Percentiles rank a stretch among this genome's conserved stretches.
Evolutionary conservation across 2,113 vertebrate genomes (phyloP).

Genomic region (Entelurus aequoreus): DNA sequence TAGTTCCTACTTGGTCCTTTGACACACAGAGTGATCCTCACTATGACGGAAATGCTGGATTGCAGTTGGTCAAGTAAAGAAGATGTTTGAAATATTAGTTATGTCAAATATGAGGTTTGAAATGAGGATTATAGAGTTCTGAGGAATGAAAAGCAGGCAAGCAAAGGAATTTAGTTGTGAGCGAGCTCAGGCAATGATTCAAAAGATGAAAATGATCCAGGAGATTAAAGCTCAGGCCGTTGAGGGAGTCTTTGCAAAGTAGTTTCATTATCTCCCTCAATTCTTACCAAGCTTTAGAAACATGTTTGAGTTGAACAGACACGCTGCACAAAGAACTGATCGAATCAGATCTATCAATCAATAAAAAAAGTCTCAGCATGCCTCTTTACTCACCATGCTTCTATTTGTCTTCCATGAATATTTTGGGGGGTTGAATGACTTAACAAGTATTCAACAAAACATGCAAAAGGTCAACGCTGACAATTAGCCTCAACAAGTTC

Average conservation of each 20-base stretch:
- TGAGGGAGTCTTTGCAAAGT: constrained; percentile 29
- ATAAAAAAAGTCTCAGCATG: neutral
- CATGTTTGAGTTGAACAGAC: constrained; percentile 42
- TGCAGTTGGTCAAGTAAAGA: constrained; percentile 9
- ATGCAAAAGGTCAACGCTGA: neutral
- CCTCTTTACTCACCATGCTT: neutral
- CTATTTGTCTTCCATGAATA: neutral
- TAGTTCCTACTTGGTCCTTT: no score
- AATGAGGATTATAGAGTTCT: neutral
- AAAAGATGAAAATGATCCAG: constrained; percentile 52
- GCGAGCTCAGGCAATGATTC: constrained; percentile 41
- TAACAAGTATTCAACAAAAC: neutral
- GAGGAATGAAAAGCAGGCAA: neutral
- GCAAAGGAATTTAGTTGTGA: constrained; percentile 25
- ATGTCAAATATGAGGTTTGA: constrained; percentile 6
- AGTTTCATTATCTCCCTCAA: constrained; percentile 47
- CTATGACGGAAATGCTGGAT: neutral
- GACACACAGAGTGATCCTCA: no score
- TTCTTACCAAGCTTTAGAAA: constrained; percentile 20
- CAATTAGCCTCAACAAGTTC: neutral
- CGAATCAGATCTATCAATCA: neutral
- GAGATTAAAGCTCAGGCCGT: constrained; percentile 56
- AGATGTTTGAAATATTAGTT: constrained; percentile 10
- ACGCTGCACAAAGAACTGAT: constrained; percentile 4
- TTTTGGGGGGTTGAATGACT: neutral